A percentile compares a stretch with the other conserved stretches of the same genome.
Evolutionary conservation across 2,888 invertebrate genomes (phyloP).

Genomic region (Automeris io): DNA sequence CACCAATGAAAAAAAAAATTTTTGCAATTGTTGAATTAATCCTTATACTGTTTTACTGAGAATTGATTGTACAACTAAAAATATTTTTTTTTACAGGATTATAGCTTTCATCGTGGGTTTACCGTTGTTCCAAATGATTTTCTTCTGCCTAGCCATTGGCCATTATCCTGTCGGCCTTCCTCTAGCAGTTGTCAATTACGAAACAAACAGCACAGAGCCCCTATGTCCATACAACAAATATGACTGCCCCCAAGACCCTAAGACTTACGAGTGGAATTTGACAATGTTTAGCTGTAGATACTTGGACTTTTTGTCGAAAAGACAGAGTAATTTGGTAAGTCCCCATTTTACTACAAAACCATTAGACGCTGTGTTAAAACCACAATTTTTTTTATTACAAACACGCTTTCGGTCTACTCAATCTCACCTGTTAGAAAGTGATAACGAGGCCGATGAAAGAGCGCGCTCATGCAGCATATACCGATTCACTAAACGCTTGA

Average conservation of each 20-base stretch:
- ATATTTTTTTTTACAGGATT: constrained; percentile 79
- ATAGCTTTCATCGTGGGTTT: constrained; percentile 91
- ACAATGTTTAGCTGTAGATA: constrained; percentile 86
- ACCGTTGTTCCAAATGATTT: constrained; percentile 89
- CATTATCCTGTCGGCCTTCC: constrained; percentile 87
- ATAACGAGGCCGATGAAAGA: too few relatives aligned
- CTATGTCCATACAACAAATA: constrained; percentile 63
- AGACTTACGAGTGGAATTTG: constrained; percentile 70
- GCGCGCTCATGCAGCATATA: too few relatives aligned
- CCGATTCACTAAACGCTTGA: too few relatives aligned
- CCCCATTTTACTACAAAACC: background rate
- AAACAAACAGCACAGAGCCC: constrained; percentile 69
- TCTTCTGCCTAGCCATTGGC: constrained; percentile 94
- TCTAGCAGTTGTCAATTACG: constrained; percentile 89
- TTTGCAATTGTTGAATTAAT: too few relatives aligned
- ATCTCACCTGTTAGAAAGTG: too few relatives aligned
- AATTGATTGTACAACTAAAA: too few relatives aligned
- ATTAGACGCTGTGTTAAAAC: too few relatives aligned
- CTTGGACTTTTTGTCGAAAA: constrained; percentile 81
- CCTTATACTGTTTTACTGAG: too few relatives aligned
- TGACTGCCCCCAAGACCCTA: constrained; percentile 70
- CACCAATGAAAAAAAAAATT: too few relatives aligned
- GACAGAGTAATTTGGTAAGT: constrained; percentile 82
- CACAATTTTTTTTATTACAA: too few relatives aligned
- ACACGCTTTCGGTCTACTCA: too few relatives aligned